Percentiles rank a stretch among this genome's conserved stretches.
phyloP scores from a whole-genome alignment of 2,888 invertebrate genomes.

The Plagodis dolabraria region DNA sequence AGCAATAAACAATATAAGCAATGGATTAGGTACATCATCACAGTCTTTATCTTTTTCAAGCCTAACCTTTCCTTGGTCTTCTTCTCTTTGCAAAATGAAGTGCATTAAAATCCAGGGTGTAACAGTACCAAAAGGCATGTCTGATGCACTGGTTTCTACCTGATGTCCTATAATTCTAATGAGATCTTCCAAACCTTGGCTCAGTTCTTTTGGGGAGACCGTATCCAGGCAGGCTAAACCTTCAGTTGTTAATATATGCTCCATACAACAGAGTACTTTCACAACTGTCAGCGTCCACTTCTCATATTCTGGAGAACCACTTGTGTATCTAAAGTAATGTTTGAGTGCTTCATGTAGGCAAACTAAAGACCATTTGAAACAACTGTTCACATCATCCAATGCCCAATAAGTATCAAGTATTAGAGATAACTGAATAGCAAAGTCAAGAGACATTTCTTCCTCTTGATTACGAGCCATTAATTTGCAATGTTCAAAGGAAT shows the following conservation, averaged over 20 bases:
- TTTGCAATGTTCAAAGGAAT: conserved; percentile 86
- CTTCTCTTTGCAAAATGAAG: conserved; percentile 90
- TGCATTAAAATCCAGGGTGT: conserved; percentile 94
- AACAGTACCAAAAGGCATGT: conserved; percentile 88
- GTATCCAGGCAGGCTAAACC: conserved; percentile 78
- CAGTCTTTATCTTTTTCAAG: conserved; percentile 69
- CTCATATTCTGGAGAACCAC: conserved; percentile 71
- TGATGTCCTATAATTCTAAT: conserved; percentile 91
- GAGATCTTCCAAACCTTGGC: conserved; percentile 89
- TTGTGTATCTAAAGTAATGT: conserved; percentile 82
- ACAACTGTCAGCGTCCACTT: conserved; percentile 76
- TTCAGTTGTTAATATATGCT: conserved; percentile 73
- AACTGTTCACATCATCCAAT: conserved; percentile 85
- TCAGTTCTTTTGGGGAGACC: conserved; percentile 84
- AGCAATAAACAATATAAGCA: conserved; percentile 91
- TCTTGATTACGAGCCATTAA: conserved; percentile 70
- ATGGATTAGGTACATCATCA: conserved; percentile 88
- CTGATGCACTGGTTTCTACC: conserved; percentile 88
- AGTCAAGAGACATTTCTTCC: conserved; percentile 79
- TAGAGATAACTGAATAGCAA: conserved; percentile 84
- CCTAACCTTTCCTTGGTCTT: conserved; percentile 87
- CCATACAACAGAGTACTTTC: conserved; percentile 76
- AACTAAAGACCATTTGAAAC: conserved; percentile 91
- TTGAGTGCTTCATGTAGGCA: conserved; percentile 90
- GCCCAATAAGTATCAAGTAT: conserved; percentile 88